Evolutionary conservation across 1,140 invertebrate species (phyloP).

Genomic region (Micrasema minimum): DNA sequence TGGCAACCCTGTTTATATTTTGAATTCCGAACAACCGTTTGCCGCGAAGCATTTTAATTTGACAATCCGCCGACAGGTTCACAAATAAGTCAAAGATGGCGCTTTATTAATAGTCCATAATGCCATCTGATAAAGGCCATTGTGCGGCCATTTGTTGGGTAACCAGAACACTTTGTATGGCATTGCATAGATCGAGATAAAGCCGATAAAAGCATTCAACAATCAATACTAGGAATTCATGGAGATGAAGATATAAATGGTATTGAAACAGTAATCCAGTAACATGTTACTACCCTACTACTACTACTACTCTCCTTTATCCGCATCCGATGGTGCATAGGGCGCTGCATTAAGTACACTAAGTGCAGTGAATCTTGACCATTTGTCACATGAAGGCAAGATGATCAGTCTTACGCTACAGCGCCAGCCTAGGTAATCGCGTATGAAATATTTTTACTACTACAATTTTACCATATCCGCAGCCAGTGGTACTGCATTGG

Average conservation of each 20-base stretch:
- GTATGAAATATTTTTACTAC: too few relatives aligned
- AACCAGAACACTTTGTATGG: slow-evolving; percentile 13
- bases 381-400: too few relatives aligned
- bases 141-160: background rate
- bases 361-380: too few relatives aligned
- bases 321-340: too few relatives aligned
- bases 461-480: too few relatives aligned
- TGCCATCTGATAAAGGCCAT: slow-evolving; percentile 15
- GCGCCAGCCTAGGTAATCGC: too few relatives aligned
- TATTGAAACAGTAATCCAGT: background rate
- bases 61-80: slow-evolving; percentile 48
- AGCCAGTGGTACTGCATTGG: too few relatives aligned
- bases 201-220: background rate
- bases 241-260: background rate
- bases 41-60: slow-evolving; percentile 40
- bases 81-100: slow-evolving; percentile 38
- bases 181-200: slow-evolving; percentile 5
- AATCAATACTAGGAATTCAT: background rate
- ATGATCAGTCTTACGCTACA: too few relatives aligned
- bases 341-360: too few relatives aligned
- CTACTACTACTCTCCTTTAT: too few relatives aligned
- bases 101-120: slow-evolving; percentile 29
- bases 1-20: slow-evolving; percentile 32
- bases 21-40: slow-evolving; percentile 2
- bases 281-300: too few relatives aligned